A percentile compares a stretch with the other conserved stretches of the same genome.
Conservation (phyloP, 2,888 invertebrate genomes). For the Rhopalosiphum nymphaeae region DNA sequence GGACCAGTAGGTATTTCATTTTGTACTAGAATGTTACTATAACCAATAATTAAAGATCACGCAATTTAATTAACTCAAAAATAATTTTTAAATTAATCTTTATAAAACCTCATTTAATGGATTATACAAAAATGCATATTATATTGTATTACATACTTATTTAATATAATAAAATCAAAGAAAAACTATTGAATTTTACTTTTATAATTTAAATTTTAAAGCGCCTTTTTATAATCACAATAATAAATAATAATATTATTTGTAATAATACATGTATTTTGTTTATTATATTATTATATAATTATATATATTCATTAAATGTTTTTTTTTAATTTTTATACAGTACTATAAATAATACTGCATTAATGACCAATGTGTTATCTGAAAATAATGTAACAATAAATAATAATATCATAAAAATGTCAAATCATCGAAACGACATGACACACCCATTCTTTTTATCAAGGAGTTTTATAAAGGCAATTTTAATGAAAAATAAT, state of each 20-base stretch:
- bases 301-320: background rate
- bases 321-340: background rate
- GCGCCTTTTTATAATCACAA: background rate
- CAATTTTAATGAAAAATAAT: background rate
- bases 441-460: background rate
- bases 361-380: background rate
- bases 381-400: background rate
- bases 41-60: slow-evolving; percentile 6
- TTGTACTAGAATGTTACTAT: background rate
- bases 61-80: slow-evolving; percentile 29
- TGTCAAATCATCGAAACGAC: background rate
- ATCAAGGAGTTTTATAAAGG: background rate
- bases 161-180: background rate
- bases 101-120: background rate
- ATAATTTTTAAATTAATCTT: background rate
- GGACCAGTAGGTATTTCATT: background rate
- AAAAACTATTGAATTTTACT: background rate
- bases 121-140: background rate
- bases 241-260: background rate
- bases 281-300: background rate
- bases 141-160: background rate
- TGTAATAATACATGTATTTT: background rate
- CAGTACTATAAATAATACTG: background rate
- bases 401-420: background rate
- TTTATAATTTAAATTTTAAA: background rate